Evolutionary conservation across 2,888 invertebrate species (phyloP).

Genomic region (Oscheius myriophilus): DNA sequence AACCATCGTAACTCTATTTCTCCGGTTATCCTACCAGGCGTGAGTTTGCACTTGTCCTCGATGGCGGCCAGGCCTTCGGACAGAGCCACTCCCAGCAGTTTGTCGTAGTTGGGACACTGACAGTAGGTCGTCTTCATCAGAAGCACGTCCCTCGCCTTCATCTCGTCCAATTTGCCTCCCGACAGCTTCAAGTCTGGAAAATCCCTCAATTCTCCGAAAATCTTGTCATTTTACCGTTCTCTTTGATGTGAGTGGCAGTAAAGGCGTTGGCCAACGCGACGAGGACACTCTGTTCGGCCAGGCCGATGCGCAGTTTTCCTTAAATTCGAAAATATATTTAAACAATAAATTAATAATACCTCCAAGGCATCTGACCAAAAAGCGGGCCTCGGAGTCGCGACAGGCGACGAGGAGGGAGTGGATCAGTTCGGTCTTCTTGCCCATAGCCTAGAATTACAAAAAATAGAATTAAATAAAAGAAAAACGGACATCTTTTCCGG

Average conservation of each 20-base stretch:
- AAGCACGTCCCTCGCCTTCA: constrained; percentile 81
- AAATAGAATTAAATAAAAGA: constrained; percentile 2
- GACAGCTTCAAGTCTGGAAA: constrained; percentile 72
- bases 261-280: constrained; percentile 86
- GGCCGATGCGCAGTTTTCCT: constrained; percentile 92
- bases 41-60: constrained; percentile 83
- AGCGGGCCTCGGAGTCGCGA: constrained; percentile 63
- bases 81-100: constrained; percentile 83
- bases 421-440: constrained; percentile 88
- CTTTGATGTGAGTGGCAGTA: constrained; percentile 54
- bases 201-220: background rate
- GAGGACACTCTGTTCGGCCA: constrained; percentile 94
- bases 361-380: constrained; percentile 58
- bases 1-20: background rate
- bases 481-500: constrained; percentile 75
- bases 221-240: constrained; percentile 38
- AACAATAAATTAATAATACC: constrained; percentile 12
- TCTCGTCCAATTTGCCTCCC: constrained; percentile 80
- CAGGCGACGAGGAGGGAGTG: constrained; percentile 88
- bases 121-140: constrained; percentile 90
- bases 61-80: constrained; percentile 81
- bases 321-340: constrained; percentile 76
- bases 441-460: constrained; percentile 72
- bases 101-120: constrained; percentile 93
- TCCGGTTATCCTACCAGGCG: constrained; percentile 76